These are phyloP conservation scores for Osmerus eperlanus DNA, from an alignment of 2,113 vertebrate genomes.

Conservation along the genomic window DNA sequence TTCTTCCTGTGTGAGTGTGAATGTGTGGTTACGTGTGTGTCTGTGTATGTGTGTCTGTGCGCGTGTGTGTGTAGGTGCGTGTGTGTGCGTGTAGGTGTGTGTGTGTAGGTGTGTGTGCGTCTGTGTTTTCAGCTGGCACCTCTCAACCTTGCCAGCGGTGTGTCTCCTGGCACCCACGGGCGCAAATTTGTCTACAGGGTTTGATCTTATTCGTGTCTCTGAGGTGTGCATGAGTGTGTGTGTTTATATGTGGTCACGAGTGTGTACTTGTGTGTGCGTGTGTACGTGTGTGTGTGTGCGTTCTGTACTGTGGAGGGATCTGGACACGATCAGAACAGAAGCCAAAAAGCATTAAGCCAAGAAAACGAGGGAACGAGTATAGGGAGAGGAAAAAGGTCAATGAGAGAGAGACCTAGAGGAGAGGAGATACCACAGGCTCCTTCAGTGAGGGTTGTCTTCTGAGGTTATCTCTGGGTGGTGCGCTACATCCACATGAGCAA, in stretches of 20 bases:
- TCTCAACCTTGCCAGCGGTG: slow-evolving; percentile 47
- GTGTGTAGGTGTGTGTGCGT: slow-evolving; percentile 15
- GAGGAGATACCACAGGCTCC: not conserved
- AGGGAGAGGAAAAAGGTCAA: not conserved
- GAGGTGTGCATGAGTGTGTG: slow-evolving; percentile 17
- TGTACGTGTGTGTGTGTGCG: slow-evolving; percentile 23
- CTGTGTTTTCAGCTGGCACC: slow-evolving; percentile 46
- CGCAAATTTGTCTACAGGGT: slow-evolving; percentile 68
- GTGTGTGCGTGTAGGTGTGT: not conserved
- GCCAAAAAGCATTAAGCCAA: slow-evolving; percentile 38
- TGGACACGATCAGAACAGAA: slow-evolving; percentile 57
- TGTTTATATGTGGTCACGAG: slow-evolving; percentile 33
- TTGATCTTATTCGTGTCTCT: slow-evolving; percentile 47
- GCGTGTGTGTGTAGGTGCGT: not conserved
- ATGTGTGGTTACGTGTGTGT: not conserved
- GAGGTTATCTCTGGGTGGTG: too few species aligned
- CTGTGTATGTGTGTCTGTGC: not conserved
- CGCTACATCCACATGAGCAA: slow-evolving; percentile 30
- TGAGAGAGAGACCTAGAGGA: not conserved
- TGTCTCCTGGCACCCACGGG: slow-evolving; percentile 54
- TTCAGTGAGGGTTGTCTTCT: too few species aligned
- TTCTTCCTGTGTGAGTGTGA: not conserved
- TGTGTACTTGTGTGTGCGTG: slow-evolving; percentile 22
- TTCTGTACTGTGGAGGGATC: slow-evolving; percentile 39
- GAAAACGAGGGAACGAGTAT: slow-evolving; percentile 28